A percentile compares a stretch with the other conserved stretches of the same genome.
phyloP scores from a whole-genome alignment of 2,113 vertebrate species.

The Crocuta crocuta region DNA sequence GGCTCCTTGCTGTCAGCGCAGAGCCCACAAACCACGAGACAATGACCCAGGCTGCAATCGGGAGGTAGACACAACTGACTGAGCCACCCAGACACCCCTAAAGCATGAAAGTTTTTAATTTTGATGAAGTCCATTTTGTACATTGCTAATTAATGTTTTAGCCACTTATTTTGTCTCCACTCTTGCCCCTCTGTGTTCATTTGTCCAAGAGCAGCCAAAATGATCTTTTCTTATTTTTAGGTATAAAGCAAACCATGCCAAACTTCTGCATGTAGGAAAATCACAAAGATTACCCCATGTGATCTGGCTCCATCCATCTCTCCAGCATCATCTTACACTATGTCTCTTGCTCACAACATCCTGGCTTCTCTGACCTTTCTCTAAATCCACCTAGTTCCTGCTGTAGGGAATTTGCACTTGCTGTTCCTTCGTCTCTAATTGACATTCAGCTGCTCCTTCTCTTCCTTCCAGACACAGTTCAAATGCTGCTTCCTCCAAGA shows the following conservation, averaged over 20 bases:
- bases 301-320: background rate
- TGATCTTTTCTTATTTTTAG: background rate
- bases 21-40: too few species aligned
- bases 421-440: background rate
- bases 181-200: background rate
- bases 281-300: too few species aligned
- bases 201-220: background rate
- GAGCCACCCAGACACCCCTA: too few species aligned
- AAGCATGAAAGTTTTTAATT: background rate
- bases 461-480: background rate
- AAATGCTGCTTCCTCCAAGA: background rate
- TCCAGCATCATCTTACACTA: background rate
- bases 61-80: too few species aligned
- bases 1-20: too few species aligned
- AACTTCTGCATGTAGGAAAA: background rate
- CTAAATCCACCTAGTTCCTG: background rate
- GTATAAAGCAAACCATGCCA: background rate
- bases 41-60: too few species aligned
- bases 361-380: background rate
- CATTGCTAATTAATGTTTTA: background rate
- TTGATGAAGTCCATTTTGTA: background rate
- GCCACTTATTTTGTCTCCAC: background rate
- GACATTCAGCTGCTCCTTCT: background rate
- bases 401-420: background rate
- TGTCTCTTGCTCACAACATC: background rate